These are phyloP conservation scores for Acrobasis suavella DNA, from an alignment of 2,888 invertebrate genomes.

Conservation along the genomic window DNA sequence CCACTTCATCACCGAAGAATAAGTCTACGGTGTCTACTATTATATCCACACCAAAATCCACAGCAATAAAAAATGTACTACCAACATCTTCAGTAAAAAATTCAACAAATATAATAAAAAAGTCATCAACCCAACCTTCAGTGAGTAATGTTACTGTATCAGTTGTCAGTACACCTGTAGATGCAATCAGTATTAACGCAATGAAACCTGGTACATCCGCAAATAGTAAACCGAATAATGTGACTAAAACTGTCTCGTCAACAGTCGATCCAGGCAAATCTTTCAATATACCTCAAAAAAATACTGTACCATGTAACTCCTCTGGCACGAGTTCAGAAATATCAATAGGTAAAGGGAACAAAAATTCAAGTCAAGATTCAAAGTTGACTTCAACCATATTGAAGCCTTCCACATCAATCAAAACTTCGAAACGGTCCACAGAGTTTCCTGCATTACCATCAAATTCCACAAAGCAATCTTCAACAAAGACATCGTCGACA, in stretches of 20 bases:
- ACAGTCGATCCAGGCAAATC: background rate
- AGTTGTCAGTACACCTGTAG: background rate
- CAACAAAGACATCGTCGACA: slow-evolving; percentile 30
- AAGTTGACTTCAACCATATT: background rate
- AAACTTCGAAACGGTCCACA: background rate
- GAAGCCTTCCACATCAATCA: slow-evolving; percentile 5
- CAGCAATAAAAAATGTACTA: background rate
- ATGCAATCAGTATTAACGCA: background rate
- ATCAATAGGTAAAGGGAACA: background rate
- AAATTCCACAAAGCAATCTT: slow-evolving; percentile 20
- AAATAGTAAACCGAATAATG: background rate
- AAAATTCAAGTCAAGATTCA: background rate
- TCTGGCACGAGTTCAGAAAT: background rate
- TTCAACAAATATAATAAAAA: background rate
- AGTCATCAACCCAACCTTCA: background rate
- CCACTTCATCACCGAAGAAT: background rate
- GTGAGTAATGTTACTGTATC: background rate
- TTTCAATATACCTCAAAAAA: background rate
- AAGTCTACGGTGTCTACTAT: slow-evolving; percentile 5
- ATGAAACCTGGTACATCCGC: background rate
- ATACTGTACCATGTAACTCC: background rate
- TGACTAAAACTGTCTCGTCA: slow-evolving; percentile 5
- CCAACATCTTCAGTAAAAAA: background rate
- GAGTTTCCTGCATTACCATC: background rate
- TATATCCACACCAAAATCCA: background rate